Base-by-base conservation (phyloP, 2,888 invertebrate genomes). In the Tachina fera region DNA sequence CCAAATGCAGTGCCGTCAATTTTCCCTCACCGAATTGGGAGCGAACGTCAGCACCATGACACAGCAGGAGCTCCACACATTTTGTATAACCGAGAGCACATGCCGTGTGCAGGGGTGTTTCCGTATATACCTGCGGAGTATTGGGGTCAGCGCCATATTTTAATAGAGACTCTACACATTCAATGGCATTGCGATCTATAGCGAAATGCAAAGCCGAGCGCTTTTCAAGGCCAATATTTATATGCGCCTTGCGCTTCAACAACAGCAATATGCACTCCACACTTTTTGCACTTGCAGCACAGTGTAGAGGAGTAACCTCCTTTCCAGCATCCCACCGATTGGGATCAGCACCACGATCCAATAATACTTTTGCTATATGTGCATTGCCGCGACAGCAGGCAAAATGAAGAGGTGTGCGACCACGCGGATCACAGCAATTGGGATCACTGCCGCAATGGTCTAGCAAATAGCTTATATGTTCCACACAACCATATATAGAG, bases 191-290 rank as follows among this genome's bases (percentile, higher is more conserved):
- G 89, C 96, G 96, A 88, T 96, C 94, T 72, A 97, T 97, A 0
- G 98, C 98, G 91, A 96, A 97, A 91, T 97, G 97, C 85, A 98
- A 93, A 0, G 98, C 96, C 56, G 96, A 97, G 87, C 95, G 95
- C 76, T 95, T 95, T 75, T 93, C 94, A 68, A 95, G 93, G 14
- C 96, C 96, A 9, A 96, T 96, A 89, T 96, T 96, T n/a, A 96
- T 95, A 88, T 96, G 95, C n/a, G 97, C 97, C 1, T 96, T 96
- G 81, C 95, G 94, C 83, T 94, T 94, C 80, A 97, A 93, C 86
- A 98, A 91, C 88, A 95, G 92, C 92, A 95, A 93, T 49, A 93
- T 92, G 67, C 93, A 93, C 61, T 93, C 93, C 1, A 91, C 90
- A 87, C 92, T 93, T 45, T 91, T 91, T 14, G 91, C 90, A 82